phyloP scores from a whole-genome alignment of 2,888 invertebrate species.

The Phaedon cochleariae region DNA sequence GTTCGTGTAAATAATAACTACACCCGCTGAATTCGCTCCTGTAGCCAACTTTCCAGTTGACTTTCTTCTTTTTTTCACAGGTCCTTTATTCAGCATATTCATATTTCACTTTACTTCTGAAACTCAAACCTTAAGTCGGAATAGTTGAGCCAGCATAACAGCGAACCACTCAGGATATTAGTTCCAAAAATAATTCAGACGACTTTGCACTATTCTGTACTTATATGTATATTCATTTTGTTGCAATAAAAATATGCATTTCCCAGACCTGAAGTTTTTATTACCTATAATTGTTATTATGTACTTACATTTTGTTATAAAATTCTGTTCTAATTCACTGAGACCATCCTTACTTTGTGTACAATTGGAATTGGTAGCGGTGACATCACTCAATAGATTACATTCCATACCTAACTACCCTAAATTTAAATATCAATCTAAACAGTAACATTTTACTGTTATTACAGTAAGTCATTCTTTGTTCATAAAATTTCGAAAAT shows the following conservation, averaged over 20 bases:
- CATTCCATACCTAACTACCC: conserved; percentile 13
- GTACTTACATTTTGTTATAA: conserved; percentile 15
- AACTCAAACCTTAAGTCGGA: conserved; percentile 28
- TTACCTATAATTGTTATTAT: conserved; percentile 13
- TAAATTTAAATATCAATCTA: conserved; percentile 18
- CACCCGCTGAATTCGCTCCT: no score
- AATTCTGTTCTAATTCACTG: conserved; percentile 12
- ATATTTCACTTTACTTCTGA: conserved; percentile 36
- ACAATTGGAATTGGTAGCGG: conserved; percentile 9
- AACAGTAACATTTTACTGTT: conserved; percentile 3
- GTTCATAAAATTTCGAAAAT: not conserved
- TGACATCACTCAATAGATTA: conserved; percentile 13
- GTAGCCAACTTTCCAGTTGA: not conserved
- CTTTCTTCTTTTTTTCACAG: conserved; percentile 17
- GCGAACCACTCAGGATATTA: no score
- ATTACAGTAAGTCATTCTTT: conserved; percentile 7
- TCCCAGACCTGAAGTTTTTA: conserved; percentile 21
- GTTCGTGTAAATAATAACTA: no score
- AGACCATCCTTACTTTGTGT: conserved; percentile 4
- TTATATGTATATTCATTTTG: no score
- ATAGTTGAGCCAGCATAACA: no score
- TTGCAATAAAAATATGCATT: not conserved
- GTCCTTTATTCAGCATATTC: conserved; percentile 35
- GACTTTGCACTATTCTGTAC: no score
- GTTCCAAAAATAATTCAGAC: no score